These are phyloP conservation scores for Acholoe squamosa DNA, from an alignment of 2,888 invertebrate species.

Conservation along the genomic window DNA sequence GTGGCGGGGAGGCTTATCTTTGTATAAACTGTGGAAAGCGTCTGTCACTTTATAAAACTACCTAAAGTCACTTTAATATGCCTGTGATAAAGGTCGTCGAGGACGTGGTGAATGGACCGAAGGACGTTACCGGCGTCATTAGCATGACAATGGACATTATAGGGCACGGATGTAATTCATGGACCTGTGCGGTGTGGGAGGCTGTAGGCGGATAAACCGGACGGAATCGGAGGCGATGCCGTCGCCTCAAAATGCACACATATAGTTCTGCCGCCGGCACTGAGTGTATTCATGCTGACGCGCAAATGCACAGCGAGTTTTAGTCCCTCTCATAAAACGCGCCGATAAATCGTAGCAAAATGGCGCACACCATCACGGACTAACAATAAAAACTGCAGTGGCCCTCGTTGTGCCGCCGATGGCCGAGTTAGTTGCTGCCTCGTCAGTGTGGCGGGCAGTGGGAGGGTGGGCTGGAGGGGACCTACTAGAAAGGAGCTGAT, in stretches of 20 bases:
- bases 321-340: not conserved
- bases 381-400: not conserved
- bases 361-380: not conserved
- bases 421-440: not conserved
- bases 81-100: not conserved
- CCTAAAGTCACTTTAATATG: not conserved
- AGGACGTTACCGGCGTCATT: not conserved
- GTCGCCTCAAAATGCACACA: not conserved
- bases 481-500: not conserved
- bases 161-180: not conserved
- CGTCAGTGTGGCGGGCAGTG: not conserved
- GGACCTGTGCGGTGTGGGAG: not conserved
- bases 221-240: not conserved
- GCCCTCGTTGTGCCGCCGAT: not conserved
- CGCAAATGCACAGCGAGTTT: conserved; percentile 2
- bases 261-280: not conserved
- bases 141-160: not conserved
- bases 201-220: not conserved
- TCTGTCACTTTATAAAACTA: not conserved
- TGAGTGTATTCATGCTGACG: not conserved
- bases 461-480: not conserved
- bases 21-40: not conserved
- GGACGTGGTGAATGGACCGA: not conserved
- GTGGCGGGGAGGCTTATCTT: too few species aligned
- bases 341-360: conserved; percentile 24